Evolutionary conservation across 37 sponge, comb jelly and placozoan genomes (phyloP).

Genomic region (Crambe crambe): DNA sequence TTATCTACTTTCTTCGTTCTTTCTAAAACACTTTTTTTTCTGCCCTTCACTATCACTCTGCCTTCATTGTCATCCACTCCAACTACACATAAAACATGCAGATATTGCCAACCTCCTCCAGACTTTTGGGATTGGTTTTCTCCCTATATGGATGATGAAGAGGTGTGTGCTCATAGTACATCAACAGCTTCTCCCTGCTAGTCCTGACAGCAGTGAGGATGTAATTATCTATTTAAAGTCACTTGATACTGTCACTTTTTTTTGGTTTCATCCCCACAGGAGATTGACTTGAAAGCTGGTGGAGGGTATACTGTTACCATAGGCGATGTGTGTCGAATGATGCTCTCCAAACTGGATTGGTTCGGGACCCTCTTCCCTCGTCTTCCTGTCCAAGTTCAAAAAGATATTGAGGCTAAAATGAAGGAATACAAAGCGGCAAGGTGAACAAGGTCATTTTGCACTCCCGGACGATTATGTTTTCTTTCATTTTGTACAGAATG

Average conservation of each 20-base stretch:
- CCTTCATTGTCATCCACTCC: neutral
- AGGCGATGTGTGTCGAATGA: constrained; percentile 91
- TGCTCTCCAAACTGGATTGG: constrained; percentile 96
- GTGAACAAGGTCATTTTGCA: neutral
- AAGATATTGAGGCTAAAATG: constrained; percentile 53
- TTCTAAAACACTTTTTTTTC: neutral
- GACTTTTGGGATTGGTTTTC: constrained; percentile 96
- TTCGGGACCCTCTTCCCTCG: constrained; percentile 97
- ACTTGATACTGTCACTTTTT: neutral
- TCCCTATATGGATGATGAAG: constrained; percentile 91
- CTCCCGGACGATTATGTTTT: neutral
- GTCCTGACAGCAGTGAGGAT: constrained; percentile 38
- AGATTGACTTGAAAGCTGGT: constrained; percentile 95
- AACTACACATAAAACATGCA: neutral
- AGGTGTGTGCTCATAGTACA: constrained; percentile 71
- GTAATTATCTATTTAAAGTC: neutral
- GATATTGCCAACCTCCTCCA: constrained; percentile 95
- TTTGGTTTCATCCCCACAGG: constrained; percentile 49
- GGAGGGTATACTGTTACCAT: constrained; percentile 86
- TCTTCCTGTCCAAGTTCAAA: constrained; percentile 81
- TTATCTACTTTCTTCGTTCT: neutral
- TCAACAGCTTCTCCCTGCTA: neutral
- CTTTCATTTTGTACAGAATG: neutral
- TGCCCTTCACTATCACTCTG: neutral
- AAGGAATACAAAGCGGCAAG: constrained; percentile 20